Percentiles rank a stretch among this genome's conserved stretches.
Evolutionary conservation across 2,113 vertebrate species (phyloP).

Genomic region (Thermophis baileyi): DNA sequence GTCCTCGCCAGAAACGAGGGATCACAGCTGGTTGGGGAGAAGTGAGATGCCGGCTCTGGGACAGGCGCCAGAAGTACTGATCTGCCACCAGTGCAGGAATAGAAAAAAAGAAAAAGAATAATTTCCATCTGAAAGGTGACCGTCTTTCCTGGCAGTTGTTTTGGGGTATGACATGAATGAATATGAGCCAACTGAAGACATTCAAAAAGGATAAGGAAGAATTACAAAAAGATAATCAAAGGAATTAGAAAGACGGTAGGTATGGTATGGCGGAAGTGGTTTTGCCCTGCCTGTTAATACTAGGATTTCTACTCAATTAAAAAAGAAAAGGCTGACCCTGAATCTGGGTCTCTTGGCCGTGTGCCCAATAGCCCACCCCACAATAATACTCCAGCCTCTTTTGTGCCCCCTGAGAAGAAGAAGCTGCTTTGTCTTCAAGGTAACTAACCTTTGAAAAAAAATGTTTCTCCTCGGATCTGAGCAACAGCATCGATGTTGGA

Average conservation of each 20-base stretch:
- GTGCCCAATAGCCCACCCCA: neutral
- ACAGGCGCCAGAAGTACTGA: slow-evolving; percentile 35
- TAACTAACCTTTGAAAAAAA: slow-evolving; percentile 75
- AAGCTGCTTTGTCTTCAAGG: neutral
- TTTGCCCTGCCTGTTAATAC: neutral
- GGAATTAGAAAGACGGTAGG: neutral
- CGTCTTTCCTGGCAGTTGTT: neutral
- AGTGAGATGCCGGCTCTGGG: slow-evolving; percentile 14
- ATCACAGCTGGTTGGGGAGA: slow-evolving; percentile 30
- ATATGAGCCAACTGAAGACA: neutral
- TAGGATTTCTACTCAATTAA: neutral
- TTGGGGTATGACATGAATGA: neutral
- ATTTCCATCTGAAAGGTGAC: too few relatives aligned
- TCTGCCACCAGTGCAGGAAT: neutral
- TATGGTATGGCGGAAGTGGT: neutral
- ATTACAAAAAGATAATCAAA: too few relatives aligned
- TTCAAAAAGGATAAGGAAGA: neutral
- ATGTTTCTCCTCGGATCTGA: slow-evolving; percentile 71
- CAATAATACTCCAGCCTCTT: neutral
- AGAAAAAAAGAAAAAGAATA: neutral
- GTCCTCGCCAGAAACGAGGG: slow-evolving; percentile 35
- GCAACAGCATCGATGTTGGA: slow-evolving; percentile 72
- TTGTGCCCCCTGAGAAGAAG: neutral
- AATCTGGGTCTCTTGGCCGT: neutral
- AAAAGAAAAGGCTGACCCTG: neutral